Conservation (phyloP, 2,797 vertebrate species). For the Momotus momota region DNA sequence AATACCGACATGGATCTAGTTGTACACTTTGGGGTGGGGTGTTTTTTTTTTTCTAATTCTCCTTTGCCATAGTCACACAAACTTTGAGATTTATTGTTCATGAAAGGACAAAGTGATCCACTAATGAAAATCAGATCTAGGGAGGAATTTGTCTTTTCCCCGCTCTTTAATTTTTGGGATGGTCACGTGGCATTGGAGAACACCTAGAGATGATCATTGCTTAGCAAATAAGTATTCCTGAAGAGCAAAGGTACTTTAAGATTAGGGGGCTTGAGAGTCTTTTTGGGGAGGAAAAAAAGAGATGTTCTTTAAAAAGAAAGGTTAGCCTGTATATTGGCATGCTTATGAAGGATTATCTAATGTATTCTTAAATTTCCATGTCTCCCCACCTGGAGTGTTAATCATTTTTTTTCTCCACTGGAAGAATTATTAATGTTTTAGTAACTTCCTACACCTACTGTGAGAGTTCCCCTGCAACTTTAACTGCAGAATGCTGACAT, state of each 20-base stretch:
- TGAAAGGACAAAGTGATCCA: neutral
- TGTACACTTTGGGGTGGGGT: neutral
- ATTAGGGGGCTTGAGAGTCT: neutral
- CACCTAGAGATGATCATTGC: neutral
- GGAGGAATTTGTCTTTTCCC: neutral
- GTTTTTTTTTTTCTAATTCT: neutral
- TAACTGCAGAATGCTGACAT: neutral
- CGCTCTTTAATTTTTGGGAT: neutral
- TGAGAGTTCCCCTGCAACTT: neutral
- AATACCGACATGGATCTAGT: neutral
- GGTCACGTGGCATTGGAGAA: neutral
- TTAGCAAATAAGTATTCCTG: neutral
- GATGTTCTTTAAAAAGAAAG: neutral
- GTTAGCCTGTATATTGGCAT: fast-evolving
- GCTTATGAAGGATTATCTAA: neutral
- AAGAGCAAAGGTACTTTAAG: neutral
- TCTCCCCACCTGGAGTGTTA: neutral
- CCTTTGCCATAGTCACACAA: neutral
- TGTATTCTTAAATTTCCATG: neutral
- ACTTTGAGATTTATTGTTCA: neutral
- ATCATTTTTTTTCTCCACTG: neutral
- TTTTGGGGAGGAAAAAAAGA: too few relatives aligned
- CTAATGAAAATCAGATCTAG: neutral
- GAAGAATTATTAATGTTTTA: neutral
- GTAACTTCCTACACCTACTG: neutral